Evolutionary conservation across 2,113 vertebrate species (phyloP).

Genomic region (Puffinus mauretanicus): DNA sequence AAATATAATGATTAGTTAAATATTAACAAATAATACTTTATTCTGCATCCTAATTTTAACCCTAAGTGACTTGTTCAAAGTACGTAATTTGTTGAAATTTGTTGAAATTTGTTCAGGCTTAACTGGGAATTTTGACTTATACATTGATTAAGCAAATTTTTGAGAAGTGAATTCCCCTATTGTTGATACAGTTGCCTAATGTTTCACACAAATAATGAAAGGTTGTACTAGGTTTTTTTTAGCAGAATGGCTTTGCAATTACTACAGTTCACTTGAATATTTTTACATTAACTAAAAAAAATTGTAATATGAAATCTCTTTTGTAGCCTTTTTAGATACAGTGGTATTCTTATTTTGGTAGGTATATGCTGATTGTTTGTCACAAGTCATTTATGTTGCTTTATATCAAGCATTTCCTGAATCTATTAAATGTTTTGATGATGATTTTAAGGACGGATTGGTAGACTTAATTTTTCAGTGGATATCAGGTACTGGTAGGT

Average conservation of each 20-base stretch:
- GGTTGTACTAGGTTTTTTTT: not conserved
- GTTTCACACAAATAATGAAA: not conserved
- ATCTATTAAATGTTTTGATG: constrained; percentile 48
- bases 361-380: constrained; percentile 66
- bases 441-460: constrained; percentile 64
- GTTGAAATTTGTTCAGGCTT: not conserved
- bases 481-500: constrained; percentile 64
- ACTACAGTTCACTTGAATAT: not conserved
- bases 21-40: not conserved
- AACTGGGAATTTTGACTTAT: not conserved
- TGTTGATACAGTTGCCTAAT: not conserved
- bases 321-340: not conserved
- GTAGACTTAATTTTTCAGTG: constrained; percentile 65
- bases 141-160: not conserved
- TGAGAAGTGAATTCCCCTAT: not conserved
- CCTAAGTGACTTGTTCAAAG: not conserved
- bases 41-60: not conserved
- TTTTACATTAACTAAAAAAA: not conserved
- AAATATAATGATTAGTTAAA: not conserved
- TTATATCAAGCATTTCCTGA: constrained; percentile 70
- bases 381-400: constrained; percentile 60
- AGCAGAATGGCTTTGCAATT: not conserved
- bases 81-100: not conserved
- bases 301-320: not conserved
- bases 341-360: constrained; percentile 24